Evolutionary conservation across 2,113 vertebrate species (phyloP).

Genomic region (Amazona guildingii): DNA sequence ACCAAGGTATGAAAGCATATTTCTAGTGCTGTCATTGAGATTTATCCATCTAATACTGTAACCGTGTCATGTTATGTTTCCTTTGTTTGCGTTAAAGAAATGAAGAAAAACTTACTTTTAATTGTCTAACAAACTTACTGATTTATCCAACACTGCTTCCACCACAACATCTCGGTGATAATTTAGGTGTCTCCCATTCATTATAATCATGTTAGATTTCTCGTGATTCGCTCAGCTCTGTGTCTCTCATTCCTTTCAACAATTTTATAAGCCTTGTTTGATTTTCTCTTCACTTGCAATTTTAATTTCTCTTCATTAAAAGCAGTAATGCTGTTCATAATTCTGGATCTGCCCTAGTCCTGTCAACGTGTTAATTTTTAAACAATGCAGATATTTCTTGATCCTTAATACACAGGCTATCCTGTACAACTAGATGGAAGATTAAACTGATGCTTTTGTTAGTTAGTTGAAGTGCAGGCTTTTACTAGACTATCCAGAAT

Average conservation of each 20-base stretch:
- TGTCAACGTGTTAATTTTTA: background rate
- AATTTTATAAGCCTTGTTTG: background rate
- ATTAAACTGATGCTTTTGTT: slow-evolving; percentile 34
- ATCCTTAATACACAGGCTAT: background rate
- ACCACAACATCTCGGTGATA: background rate
- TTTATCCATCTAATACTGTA: background rate
- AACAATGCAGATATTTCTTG: background rate
- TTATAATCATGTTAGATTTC: background rate
- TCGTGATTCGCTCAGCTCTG: background rate
- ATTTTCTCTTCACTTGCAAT: background rate
- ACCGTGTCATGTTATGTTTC: background rate
- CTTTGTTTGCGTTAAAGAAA: background rate
- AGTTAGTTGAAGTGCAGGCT: slow-evolving; percentile 31
- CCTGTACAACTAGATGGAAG: background rate
- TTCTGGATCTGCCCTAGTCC: background rate
- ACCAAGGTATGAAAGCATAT: background rate
- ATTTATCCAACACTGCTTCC: background rate
- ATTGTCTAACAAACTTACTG: background rate
- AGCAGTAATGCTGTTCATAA: background rate
- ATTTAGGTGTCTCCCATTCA: background rate
- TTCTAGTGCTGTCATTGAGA: background rate
- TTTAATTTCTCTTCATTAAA: background rate
- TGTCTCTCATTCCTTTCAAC: background rate
- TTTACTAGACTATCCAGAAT: slow-evolving; percentile 46
- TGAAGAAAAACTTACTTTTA: background rate